Evolutionary conservation across 1,140 invertebrate species (phyloP).

Genomic region (Ostrea denselamellosa): DNA sequence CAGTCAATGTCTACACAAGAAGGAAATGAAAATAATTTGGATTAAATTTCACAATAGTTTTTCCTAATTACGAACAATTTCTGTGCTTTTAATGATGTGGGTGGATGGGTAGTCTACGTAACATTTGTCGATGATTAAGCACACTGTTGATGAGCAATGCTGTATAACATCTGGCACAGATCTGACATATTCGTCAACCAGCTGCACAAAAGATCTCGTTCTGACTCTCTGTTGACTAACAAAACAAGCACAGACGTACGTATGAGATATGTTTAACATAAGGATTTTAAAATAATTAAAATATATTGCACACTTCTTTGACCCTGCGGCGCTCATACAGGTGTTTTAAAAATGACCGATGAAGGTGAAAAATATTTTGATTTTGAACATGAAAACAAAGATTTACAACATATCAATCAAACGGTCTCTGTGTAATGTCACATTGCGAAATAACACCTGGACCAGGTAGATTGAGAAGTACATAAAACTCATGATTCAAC

Average conservation of each 20-base stretch:
- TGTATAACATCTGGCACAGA: conserved; percentile 10
- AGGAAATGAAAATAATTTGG: too few species aligned
- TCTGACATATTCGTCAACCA: neutral
- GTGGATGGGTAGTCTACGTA: too few species aligned
- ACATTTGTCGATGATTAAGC: neutral
- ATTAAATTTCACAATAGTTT: too few species aligned
- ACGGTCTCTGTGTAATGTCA: neutral
- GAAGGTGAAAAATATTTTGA: neutral
- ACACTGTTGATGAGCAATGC: neutral
- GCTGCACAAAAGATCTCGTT: neutral
- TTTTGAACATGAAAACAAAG: neutral
- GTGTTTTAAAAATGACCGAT: neutral
- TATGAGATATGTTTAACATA: neutral
- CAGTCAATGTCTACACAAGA: too few species aligned
- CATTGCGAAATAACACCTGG: neutral
- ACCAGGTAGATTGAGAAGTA: neutral
- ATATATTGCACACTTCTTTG: conserved; percentile 15
- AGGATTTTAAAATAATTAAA: neutral
- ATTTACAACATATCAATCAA: neutral
- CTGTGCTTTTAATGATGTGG: too few species aligned
- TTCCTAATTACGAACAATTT: too few species aligned
- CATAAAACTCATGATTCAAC: too few species aligned
- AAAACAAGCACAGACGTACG: neutral
- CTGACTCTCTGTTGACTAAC: neutral
- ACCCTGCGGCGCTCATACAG: neutral